Evolutionary conservation across 1,140 invertebrate species (phyloP).

Genomic region (Xylocopa sonorina): DNA sequence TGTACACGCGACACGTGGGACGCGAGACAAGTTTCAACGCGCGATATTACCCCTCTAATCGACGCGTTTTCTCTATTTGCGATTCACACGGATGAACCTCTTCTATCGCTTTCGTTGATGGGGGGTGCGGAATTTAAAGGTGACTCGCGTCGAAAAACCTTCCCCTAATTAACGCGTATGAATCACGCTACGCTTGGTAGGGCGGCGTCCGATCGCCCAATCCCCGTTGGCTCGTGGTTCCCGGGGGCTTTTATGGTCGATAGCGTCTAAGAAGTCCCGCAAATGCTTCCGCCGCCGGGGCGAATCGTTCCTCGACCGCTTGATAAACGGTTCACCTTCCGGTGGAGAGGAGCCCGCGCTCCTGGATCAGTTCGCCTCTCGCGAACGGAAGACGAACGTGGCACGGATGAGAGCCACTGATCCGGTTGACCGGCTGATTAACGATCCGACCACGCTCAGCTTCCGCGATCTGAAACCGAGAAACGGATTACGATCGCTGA

Average conservation of each 20-base stretch:
- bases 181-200: slow-evolving; percentile 19
- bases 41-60: too few relatives aligned
- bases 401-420: slow-evolving; percentile 54
- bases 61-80: too few relatives aligned
- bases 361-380: background rate
- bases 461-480: slow-evolving; percentile 56
- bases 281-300: slow-evolving; percentile 52
- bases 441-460: slow-evolving; percentile 59
- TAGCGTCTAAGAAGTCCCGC: slow-evolving; percentile 43
- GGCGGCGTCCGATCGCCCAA: slow-evolving; percentile 19
- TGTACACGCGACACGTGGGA: too few relatives aligned
- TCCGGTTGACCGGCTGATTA: slow-evolving; percentile 62
- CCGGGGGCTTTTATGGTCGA: slow-evolving; percentile 50
- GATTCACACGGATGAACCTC: too few relatives aligned
- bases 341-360: background rate
- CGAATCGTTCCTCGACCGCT: slow-evolving; percentile 41
- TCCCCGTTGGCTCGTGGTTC: background rate
- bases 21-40: too few relatives aligned
- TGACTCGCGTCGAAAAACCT: background rate
- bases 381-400: slow-evolving; percentile 4
- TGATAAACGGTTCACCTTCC: slow-evolving; percentile 59
- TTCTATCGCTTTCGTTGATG: too few relatives aligned
- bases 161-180: slow-evolving; percentile 43
- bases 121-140: too few relatives aligned
- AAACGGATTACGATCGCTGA: slow-evolving; percentile 64